Evolutionary conservation across 2,113 vertebrate species (phyloP).

Genomic region (Hiodon alosoides): DNA sequence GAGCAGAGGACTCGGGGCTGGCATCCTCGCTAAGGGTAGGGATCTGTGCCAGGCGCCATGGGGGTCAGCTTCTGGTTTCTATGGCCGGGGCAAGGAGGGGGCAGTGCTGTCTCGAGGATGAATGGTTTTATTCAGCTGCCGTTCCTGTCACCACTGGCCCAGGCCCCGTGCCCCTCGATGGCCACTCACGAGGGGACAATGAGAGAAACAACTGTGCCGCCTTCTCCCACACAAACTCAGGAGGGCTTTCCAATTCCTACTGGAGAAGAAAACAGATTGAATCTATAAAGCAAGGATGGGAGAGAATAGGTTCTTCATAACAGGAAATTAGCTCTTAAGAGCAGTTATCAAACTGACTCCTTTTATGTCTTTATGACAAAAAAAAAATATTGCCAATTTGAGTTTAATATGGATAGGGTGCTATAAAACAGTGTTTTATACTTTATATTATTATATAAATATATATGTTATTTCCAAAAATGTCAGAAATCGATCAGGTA

Average conservation of each 20-base stretch:
- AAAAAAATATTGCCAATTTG: too few relatives aligned
- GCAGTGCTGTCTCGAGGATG: slow-evolving; percentile 21
- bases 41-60: slow-evolving; percentile 52
- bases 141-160: slow-evolving; percentile 27
- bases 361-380: too few relatives aligned
- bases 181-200: slow-evolving; percentile 35
- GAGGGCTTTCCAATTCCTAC: slow-evolving; percentile 32
- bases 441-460: too few relatives aligned
- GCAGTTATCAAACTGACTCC: too few relatives aligned
- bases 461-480: too few relatives aligned
- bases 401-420: too few relatives aligned
- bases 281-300: not conserved
- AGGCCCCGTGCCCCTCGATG: not conserved
- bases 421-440: too few relatives aligned
- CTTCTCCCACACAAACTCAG: slow-evolving; percentile 34
- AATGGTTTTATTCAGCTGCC: slow-evolving; percentile 39
- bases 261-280: slow-evolving; percentile 18
- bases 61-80: slow-evolving; percentile 43
- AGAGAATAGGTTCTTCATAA: not conserved
- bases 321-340: not conserved
- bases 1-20: slow-evolving; percentile 55
- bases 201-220: slow-evolving; percentile 21
- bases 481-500: too few relatives aligned
- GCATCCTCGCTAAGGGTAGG: slow-evolving; percentile 57
- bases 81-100: slow-evolving; percentile 29